Evolutionary conservation across 2,888 invertebrate species (phyloP).

Genomic region (Lottia scabra): DNA sequence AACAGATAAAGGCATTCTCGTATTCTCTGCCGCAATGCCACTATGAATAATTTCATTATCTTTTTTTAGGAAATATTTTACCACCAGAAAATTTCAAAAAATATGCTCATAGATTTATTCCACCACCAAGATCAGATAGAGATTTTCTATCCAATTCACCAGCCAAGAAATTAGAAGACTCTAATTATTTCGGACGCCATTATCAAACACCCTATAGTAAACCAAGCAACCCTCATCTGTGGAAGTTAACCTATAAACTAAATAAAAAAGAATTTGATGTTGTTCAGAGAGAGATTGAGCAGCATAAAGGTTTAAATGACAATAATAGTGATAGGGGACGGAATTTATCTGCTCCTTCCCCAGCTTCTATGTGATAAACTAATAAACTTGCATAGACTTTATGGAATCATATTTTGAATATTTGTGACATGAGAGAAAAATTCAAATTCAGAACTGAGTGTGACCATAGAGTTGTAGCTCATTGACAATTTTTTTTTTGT

Average conservation of each 20-base stretch:
- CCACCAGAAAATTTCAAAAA: constrained; percentile 65
- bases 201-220: constrained; percentile 38
- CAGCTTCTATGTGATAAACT: background rate
- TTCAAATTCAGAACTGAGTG: too few relatives aligned
- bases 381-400: too few relatives aligned
- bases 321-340: background rate
- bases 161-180: constrained; percentile 32
- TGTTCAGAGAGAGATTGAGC: constrained; percentile 49
- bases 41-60: too few relatives aligned
- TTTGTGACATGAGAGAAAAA: too few relatives aligned
- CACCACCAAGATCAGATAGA: constrained; percentile 49
- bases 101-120: constrained; percentile 59
- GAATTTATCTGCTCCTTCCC: background rate
- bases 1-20: too few relatives aligned
- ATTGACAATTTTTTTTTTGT: too few relatives aligned
- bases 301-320: constrained; percentile 35
- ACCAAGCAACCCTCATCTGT: constrained; percentile 53
- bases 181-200: constrained; percentile 60
- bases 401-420: too few relatives aligned
- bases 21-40: too few relatives aligned
- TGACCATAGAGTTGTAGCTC: too few relatives aligned
- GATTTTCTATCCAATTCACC: constrained; percentile 51
- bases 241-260: constrained; percentile 63
- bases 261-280: constrained; percentile 61
- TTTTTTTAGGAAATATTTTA: constrained; percentile 60